Evolutionary conservation across 2,113 vertebrate genomes (phyloP).

Genomic region (Telmatochromis brachygnathus): DNA sequence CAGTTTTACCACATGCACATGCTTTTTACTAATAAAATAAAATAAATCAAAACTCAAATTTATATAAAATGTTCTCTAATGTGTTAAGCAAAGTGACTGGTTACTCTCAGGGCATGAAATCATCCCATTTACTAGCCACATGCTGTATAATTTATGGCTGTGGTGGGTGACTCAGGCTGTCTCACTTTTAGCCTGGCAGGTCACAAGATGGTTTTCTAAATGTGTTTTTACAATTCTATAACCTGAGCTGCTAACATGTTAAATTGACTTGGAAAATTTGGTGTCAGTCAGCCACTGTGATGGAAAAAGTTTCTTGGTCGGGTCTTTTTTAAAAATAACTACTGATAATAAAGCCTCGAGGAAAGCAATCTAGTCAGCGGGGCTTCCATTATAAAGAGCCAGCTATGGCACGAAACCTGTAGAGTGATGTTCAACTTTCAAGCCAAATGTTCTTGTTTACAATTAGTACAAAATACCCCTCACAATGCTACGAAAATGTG

Average conservation of each 20-base stretch:
- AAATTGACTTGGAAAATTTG: conserved; percentile 4
- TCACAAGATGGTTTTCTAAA: neutral
- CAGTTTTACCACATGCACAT: neutral
- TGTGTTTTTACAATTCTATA: neutral
- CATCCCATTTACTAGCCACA: neutral
- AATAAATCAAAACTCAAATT: neutral
- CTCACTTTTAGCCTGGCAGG: neutral
- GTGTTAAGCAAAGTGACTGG: neutral
- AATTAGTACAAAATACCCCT: neutral
- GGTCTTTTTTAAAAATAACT: neutral
- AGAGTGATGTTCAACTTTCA: neutral
- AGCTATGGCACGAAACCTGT: neutral
- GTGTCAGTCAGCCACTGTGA: neutral
- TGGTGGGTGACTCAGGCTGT: neutral
- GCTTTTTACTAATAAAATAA: neutral
- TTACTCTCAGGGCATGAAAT: neutral
- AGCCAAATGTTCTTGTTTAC: neutral
- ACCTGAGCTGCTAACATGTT: neutral
- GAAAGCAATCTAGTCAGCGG: neutral
- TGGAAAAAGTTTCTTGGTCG: neutral
- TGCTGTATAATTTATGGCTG: neutral
- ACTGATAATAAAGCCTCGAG: neutral
- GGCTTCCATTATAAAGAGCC: neutral
- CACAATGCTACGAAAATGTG: neutral
- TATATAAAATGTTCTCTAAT: neutral